A percentile compares a stretch with the other conserved stretches of the same genome.
Conservation (phyloP, 1,140 invertebrate species). For the Pinna nobilis region DNA sequence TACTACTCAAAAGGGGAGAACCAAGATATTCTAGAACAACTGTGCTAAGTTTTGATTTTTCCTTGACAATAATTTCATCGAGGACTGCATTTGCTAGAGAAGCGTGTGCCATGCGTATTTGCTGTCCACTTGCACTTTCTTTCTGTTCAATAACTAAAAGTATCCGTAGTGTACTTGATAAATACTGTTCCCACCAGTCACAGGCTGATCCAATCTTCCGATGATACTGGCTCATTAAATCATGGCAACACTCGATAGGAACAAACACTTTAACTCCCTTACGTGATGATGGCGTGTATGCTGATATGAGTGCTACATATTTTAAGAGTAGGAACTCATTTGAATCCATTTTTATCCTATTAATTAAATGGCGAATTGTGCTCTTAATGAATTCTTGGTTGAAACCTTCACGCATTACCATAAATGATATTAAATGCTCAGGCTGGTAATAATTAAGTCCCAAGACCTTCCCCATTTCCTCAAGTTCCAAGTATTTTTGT, state of each 20-base stretch:
- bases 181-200: background rate
- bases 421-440: constrained; percentile 33
- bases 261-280: constrained; percentile 9
- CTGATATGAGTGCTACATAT: constrained; percentile 20
- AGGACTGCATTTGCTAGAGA: constrained; percentile 18
- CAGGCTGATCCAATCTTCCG: background rate
- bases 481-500: constrained; percentile 3
- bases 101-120: constrained; percentile 31
- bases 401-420: constrained; percentile 27
- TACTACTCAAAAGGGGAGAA: constrained; percentile 2
- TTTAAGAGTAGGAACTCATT: constrained; percentile 31
- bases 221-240: constrained; percentile 6
- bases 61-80: background rate
- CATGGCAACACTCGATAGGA: constrained; percentile 38
- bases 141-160: constrained; percentile 32
- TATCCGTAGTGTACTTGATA: constrained; percentile 2
- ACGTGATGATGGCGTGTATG: background rate
- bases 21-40: constrained; percentile 13
- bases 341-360: background rate
- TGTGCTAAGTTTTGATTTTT: background rate
- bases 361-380: constrained; percentile 14
- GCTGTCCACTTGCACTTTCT: constrained; percentile 17
- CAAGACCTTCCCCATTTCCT: background rate
- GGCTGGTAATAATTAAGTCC: background rate
- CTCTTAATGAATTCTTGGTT: constrained; percentile 29